Evolutionary conservation across 2,888 invertebrate species (phyloP), one percentile per base, ranked within the genome.

Genomic region (Litoditis marina): DNA sequence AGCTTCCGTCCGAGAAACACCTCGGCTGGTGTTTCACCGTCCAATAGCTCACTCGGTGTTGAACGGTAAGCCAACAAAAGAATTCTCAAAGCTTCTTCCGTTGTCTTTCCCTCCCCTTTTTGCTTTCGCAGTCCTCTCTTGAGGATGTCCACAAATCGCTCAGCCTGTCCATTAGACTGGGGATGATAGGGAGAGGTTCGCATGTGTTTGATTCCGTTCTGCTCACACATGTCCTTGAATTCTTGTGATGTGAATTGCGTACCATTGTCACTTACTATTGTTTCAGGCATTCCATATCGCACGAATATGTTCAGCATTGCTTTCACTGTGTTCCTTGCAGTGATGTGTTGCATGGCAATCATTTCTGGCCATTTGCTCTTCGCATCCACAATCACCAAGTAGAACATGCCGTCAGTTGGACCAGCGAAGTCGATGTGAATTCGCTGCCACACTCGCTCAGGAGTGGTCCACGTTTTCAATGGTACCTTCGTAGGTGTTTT

Each of bases 391-490:
- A 84, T 68, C 19, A 85, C 68, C 4, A 84, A 62, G 32, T 82
- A 77, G 73, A 76, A 78, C 11, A 61, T 63, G 13, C 74, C 78
- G 6, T 76, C 47, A 42, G 82, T 65, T 34, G 83, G 84, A 8
- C 84, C 84, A n/a, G 84, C 83, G 75, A 83, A 84, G 69, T 85
- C 85, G 22, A 84, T 73, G 72, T 85, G 85, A 3, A 85, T 66
- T 19, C 85, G 73, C 59, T 83, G 74, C 82, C 82, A 83, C 11
- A 79, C 77, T 55, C 71, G 64, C 5, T 61, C 67, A 28, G 83
- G 73, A 32, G 42, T 66, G 25, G 70, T 60, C 82, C 82, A 82
- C n/a, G 80, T 70, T 39, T 73, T 68, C 2, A 80, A 65, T 2
- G 67, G 63, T n/a, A 67, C 66, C 51, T 72, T 69, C 47, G 61